Conservation (phyloP, 1,140 invertebrate genomes). For the Drosophila sturtevanti region DNA sequence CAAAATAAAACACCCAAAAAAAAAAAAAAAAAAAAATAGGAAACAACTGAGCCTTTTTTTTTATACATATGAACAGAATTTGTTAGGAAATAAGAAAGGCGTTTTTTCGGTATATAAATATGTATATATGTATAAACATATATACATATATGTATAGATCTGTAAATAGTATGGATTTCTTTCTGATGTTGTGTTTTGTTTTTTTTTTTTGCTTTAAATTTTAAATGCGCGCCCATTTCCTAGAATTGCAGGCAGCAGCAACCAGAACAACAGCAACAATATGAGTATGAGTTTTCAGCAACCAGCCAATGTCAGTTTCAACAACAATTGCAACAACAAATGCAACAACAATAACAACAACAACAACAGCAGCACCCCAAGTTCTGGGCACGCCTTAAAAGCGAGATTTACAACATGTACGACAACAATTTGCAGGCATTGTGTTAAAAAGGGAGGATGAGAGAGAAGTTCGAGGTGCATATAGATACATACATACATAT, state of each 20-base stretch:
- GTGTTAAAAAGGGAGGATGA: constrained; percentile 22
- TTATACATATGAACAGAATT: neutral
- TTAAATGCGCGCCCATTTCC: constrained; percentile 67
- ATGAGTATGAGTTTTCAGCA: constrained; percentile 15
- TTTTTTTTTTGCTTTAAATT: constrained; percentile 2
- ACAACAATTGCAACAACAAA: constrained; percentile 32
- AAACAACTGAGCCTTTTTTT: no score
- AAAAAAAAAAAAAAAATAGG: neutral
- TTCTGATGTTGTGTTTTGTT: neutral
- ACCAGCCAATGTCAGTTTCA: constrained; percentile 12
- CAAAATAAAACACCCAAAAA: constrained; percentile 16
- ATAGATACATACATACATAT: neutral
- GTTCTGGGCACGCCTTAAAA: constrained; percentile 60
- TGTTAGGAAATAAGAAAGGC: constrained; percentile 32
- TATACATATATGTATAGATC: no score
- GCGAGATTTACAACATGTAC: constrained; percentile 77
- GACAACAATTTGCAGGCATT: constrained; percentile 72
- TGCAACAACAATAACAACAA: constrained; percentile 18
- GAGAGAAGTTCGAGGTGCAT: constrained; percentile 22
- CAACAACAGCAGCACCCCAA: constrained; percentile 29
- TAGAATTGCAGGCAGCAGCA: constrained; percentile 55
- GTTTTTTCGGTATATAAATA: constrained; percentile 23
- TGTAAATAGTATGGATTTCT: neutral
- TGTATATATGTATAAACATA: no score
- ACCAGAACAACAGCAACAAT: constrained; percentile 37